Base-by-base conservation (phyloP, 2,113 vertebrate species). In the Camelus dromedarius region DNA sequence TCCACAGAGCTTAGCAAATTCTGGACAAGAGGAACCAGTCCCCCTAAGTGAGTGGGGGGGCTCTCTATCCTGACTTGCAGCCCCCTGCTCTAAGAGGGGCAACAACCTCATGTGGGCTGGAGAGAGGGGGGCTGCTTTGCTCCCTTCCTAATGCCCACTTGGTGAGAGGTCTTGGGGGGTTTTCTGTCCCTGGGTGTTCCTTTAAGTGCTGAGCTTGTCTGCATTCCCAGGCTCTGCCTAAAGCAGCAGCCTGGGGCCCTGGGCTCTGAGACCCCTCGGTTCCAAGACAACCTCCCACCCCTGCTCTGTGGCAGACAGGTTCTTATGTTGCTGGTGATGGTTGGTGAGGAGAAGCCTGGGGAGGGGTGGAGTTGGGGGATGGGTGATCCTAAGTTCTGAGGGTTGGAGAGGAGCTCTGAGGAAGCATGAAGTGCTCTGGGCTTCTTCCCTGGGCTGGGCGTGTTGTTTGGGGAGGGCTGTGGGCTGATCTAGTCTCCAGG, bases 401-500 rank as follows among this genome's bases (percentile, higher is more conserved):
- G 20, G 5, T 18, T 32, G 52, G 52, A 42, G 38, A 66, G 16
- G 62, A 58, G 30, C 38, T 2, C 54, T 32, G 30, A 62, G n/a
- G 58, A 93, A 69, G 18, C 32, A 1, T 3, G 4, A 14, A 32
- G 35, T 26, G 19, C 20, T 90, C 76, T 64, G 11, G 16, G 56
- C 87, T 20, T 66, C 91, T 62, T 69, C 64, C 60, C 64, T 46
- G 54, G n/a, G 62, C 64, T 81, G 64, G 6, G 5, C 0, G 1
- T 20, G 72, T 70, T 52, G 58, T 87, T 56, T 77, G 79, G 86
- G 86, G 93, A 1, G 70, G 79, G 48, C 18, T 79, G 84, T 42
- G 86, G 84, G 67, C 72, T 92, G 89, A 28, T 42, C 80, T 73
- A 15, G 10, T 35, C 82, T 93, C 94, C 62, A 72, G 93, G 85